A percentile compares a stretch with the other conserved stretches of the same genome.
phyloP scores from a whole-genome alignment of 2,797 vertebrate species.

The Rhyacichthys aspro region DNA sequence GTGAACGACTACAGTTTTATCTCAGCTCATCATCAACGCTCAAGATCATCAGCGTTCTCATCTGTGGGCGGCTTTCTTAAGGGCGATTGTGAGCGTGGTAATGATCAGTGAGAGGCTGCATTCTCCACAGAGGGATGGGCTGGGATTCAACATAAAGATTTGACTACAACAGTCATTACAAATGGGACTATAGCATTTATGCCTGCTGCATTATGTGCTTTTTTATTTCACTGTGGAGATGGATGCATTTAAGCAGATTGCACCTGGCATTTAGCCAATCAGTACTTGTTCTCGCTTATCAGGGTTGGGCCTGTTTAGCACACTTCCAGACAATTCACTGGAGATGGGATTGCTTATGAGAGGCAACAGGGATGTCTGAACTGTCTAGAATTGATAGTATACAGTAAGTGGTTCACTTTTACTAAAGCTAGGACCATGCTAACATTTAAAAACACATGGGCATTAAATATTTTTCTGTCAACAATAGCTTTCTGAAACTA shows the following conservation, averaged over 20 bases:
- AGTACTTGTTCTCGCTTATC: slow-evolving; percentile 52
- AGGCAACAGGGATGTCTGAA: slow-evolving; percentile 21
- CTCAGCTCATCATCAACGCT: slow-evolving; percentile 71
- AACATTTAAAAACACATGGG: too few relatives aligned
- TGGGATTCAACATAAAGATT: slow-evolving; percentile 41
- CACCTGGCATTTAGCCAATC: slow-evolving; percentile 39
- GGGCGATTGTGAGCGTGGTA: slow-evolving; percentile 44
- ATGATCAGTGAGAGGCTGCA: slow-evolving; percentile 33
- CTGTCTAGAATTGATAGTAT: slow-evolving; percentile 9
- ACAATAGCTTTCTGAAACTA: too few relatives aligned
- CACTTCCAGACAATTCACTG: slow-evolving; percentile 37
- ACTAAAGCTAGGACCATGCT: too few relatives aligned
- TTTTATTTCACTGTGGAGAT: slow-evolving; percentile 29
- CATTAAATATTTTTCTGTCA: too few relatives aligned
- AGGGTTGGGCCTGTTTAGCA: slow-evolving; percentile 47
- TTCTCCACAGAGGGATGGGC: slow-evolving; percentile 26
- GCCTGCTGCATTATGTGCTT: not conserved
- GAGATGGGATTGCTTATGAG: slow-evolving; percentile 24
- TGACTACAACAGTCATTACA: slow-evolving; percentile 9
- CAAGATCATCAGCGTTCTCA: slow-evolving; percentile 67
- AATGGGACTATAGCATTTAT: slow-evolving; percentile 25
- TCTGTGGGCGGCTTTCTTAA: slow-evolving; percentile 65
- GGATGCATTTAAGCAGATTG: slow-evolving; percentile 47
- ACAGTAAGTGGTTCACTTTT: too few relatives aligned
- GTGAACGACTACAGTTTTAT: slow-evolving; percentile 63